These are phyloP conservation scores for Hippocampus kuda DNA, from an alignment of 2,797 vertebrate species.

Conservation along the genomic window DNA sequence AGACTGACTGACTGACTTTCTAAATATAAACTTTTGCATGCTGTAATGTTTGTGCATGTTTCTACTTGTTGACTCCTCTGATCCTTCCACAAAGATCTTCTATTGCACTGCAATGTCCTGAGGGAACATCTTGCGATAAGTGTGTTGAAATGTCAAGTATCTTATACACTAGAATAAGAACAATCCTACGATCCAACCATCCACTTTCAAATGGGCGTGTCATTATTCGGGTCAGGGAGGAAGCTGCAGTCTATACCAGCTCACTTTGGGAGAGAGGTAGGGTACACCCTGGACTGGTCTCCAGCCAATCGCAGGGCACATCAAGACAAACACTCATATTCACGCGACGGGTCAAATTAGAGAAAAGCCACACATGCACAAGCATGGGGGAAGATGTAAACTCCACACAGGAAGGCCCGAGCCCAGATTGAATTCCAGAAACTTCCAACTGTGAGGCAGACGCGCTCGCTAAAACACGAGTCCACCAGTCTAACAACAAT, in stretches of 20 bases:
- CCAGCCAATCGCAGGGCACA: no score
- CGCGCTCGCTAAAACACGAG: background rate
- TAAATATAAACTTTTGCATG: background rate
- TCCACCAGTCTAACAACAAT: background rate
- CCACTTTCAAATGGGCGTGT: no score
- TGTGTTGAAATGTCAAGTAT: background rate
- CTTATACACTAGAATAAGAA: background rate
- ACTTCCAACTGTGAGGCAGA: no score
- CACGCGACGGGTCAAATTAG: background rate
- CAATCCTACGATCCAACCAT: no score
- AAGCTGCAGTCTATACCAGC: no score
- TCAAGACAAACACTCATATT: no score
- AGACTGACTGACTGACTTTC: background rate
- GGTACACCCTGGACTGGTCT: no score
- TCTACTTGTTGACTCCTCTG: background rate
- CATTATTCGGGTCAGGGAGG: no score
- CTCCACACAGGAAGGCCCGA: background rate
- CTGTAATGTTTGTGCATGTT: conserved; percentile 3
- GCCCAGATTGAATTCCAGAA: background rate
- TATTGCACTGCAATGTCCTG: background rate
- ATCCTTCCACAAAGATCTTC: background rate
- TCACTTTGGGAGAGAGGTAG: no score
- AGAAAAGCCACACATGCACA: background rate
- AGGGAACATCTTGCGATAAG: background rate
- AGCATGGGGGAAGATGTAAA: background rate